Evolutionary conservation across 1,140 invertebrate species (phyloP).

Genomic region (Vanessa tameamea): DNA sequence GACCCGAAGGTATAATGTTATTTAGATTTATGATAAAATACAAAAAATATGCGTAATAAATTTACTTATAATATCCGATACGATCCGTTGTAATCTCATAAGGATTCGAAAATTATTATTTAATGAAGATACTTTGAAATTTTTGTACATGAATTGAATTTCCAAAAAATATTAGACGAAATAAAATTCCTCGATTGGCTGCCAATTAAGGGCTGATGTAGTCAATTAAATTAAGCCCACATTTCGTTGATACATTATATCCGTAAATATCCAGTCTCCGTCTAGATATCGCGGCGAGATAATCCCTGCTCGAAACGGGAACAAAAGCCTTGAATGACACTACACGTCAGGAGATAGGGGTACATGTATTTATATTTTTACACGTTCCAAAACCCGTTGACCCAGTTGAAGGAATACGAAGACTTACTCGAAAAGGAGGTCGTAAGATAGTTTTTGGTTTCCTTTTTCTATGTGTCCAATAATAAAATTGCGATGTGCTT

Average conservation of each 20-base stretch:
- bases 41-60: background rate
- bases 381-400: constrained; percentile 38
- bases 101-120: too few species aligned
- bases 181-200: too few species aligned
- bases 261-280: constrained; percentile 10
- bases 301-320: constrained; percentile 26
- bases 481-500: background rate
- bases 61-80: background rate
- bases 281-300: constrained; percentile 18
- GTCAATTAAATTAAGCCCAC: background rate
- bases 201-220: background rate
- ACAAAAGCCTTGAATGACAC: constrained; percentile 26
- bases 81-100: too few species aligned
- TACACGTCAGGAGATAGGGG: constrained; percentile 2
- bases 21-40: background rate
- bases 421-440: constrained; percentile 4
- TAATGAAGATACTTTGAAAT: too few species aligned
- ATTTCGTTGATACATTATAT: background rate
- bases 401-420: constrained; percentile 31
- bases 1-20: background rate
- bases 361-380: constrained; percentile 28
- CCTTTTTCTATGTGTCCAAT: background rate
- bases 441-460: constrained; percentile 8
- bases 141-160: too few species aligned
- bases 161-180: too few species aligned